Evolutionary conservation across 2,113 vertebrate genomes (phyloP), one percentile per base, ranked within the genome.

Genomic region (Hiodon tergisus): DNA sequence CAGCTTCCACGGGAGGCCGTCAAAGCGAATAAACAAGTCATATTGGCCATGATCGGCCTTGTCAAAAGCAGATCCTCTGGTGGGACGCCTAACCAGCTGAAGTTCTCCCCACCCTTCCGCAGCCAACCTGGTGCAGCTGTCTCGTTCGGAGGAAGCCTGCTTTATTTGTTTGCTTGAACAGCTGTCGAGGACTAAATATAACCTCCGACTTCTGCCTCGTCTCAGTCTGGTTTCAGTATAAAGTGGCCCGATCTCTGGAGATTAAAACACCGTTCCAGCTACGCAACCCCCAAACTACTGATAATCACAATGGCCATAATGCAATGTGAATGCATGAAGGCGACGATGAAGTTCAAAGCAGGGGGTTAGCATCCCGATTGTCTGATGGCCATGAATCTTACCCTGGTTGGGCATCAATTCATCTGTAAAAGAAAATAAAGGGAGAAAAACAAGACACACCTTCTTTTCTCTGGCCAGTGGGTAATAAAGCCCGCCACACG

Each of bases 111-210:
- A 17, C 14, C 7, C 67, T 52, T 51, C 67, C 53, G n/a, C 67
- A 52, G 59, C 7, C 10, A 61, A 14, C n/a, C 67, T 16, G 6
- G 13, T 51, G 48, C 71, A 52, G 60, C 47, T 73, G 47, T 55
- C 11, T 57, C 54, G 31, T 6, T 71, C 46, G 7, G 17, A 9
- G 54, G 17, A 60, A 61, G 51, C 6, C 47, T 14, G 60, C 74
- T 73, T 17, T 1, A 60, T 81, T 80, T 77, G 55, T 80, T 68
- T 69, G 51, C n/a, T 54, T 50, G 75, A 83, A 76, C 82, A 81
- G 82, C 74, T 82, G 71, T 75, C 69, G 59, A 7, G 31, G 14
- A 78, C 75, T 55, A 72, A 75, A 51, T 59, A 62, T 60, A 6
- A 69, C 78, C 61, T 77, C 63, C 58, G 67, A 83, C 77, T 83